A percentile compares a stretch with the other conserved stretches of the same genome.
phyloP scores from a whole-genome alignment of 2,888 invertebrate genomes.

The Galeruca laticollis region DNA sequence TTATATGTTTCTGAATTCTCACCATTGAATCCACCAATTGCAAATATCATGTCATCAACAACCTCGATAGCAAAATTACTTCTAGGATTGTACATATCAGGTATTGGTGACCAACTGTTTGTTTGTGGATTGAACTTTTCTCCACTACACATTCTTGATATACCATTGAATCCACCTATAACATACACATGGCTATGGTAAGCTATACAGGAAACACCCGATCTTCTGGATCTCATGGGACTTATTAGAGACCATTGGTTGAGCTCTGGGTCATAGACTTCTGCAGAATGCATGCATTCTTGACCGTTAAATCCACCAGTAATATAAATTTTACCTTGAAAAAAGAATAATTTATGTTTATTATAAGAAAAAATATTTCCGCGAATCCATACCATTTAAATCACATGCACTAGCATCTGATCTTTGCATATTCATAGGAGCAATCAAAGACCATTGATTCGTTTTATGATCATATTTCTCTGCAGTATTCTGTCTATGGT shows the following conservation, averaged over 20 bases:
- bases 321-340: conserved; percentile 79
- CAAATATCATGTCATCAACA: conserved; percentile 94
- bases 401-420: conserved; percentile 94
- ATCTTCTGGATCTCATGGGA: conserved; percentile 86
- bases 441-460: conserved; percentile 90
- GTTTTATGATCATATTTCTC: conserved; percentile 86
- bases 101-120: conserved; percentile 85
- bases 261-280: conserved; percentile 81
- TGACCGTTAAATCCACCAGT: conserved; percentile 94
- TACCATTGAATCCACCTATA: conserved; percentile 84
- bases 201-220: conserved; percentile 92
- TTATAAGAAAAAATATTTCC: no score
- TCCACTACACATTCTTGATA: conserved; percentile 88
- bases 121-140: conserved; percentile 86
- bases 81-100: conserved; percentile 90
- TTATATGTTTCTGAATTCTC: conserved; percentile 10
- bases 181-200: conserved; percentile 78
- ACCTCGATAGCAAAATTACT: conserved; percentile 95
- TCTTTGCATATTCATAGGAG: conserved; percentile 88
- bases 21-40: conserved; percentile 93
- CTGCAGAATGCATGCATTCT: conserved; percentile 87
- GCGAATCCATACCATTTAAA: conserved; percentile 73
- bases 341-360: conserved; percentile 29
- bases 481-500: conserved; percentile 86
- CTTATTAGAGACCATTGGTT: conserved; percentile 89